A percentile compares a stretch with the other conserved stretches of the same genome.
Evolutionary conservation across 2,113 vertebrate species (phyloP).

Genomic region (Peromyscus polionotus): DNA sequence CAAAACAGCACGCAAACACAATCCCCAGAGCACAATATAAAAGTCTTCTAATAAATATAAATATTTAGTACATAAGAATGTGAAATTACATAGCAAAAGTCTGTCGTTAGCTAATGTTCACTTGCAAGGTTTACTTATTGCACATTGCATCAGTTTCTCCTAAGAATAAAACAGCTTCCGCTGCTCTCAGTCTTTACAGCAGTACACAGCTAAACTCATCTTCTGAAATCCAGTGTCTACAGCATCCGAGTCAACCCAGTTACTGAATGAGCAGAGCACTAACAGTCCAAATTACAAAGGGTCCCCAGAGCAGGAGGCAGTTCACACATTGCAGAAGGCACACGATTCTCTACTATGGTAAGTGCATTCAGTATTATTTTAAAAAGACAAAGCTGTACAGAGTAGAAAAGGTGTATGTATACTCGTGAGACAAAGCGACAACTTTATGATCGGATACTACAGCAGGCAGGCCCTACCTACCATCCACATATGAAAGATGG

Average conservation of each 20-base stretch:
- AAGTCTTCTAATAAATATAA: constrained; percentile 70
- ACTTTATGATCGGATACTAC: constrained; percentile 75
- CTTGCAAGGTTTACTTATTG: constrained; percentile 87
- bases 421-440: constrained; percentile 83
- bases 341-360: constrained; percentile 84
- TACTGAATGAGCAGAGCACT: constrained; percentile 66
- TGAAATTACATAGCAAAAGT: constrained; percentile 60
- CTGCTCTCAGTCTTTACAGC: constrained; percentile 55
- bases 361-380: constrained; percentile 85
- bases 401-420: constrained; percentile 85
- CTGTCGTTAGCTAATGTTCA: constrained; percentile 63
- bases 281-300: constrained; percentile 54
- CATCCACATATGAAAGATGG: constrained; percentile 60
- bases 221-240: constrained; percentile 61
- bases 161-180: constrained; percentile 73
- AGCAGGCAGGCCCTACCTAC: constrained; percentile 63
- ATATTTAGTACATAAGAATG: constrained; percentile 65
- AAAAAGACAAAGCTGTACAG: constrained; percentile 87
- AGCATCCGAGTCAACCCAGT: constrained; percentile 51
- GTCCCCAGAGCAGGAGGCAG: constrained; percentile 61
- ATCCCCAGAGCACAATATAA: constrained; percentile 62
- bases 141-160: constrained; percentile 79
- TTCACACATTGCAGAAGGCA: constrained; percentile 87
- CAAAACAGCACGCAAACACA: constrained; percentile 60
- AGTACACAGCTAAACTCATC: constrained; percentile 55